phyloP scores from a whole-genome alignment of 2,888 invertebrate species.

The Pyrrhia umbra region DNA sequence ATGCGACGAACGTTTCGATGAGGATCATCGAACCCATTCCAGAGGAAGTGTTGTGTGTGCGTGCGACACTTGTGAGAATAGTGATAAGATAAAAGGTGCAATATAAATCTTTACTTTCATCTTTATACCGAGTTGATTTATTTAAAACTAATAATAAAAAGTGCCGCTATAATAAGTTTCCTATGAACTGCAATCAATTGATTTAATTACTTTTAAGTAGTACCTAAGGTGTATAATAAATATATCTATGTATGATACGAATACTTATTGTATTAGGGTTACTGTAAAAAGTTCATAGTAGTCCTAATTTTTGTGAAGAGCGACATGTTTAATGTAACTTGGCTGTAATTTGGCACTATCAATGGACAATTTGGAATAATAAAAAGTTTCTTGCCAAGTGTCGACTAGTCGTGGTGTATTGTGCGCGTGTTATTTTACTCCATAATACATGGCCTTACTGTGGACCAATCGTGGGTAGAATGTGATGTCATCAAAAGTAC shows the following conservation, averaged over 20 bases:
- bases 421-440: conserved; percentile 63
- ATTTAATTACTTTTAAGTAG: conserved; percentile 57
- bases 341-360: conserved; percentile 25
- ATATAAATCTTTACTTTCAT: conserved; percentile 65
- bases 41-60: conserved; percentile 77
- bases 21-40: conserved; percentile 82
- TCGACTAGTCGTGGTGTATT: conserved; percentile 46
- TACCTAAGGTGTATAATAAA: conserved; percentile 45
- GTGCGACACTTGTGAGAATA: conserved; percentile 70
- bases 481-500: conserved; percentile 70
- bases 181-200: conserved; percentile 64
- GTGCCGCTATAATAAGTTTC: conserved; percentile 58
- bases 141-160: conserved; percentile 43
- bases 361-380: conserved; percentile 18
- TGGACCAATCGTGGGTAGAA: conserved; percentile 84
- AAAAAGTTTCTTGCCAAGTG: conserved; percentile 44
- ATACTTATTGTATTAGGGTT: conserved; percentile 28
- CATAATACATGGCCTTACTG: conserved; percentile 82
- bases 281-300: conserved; percentile 39
- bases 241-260: conserved; percentile 34
- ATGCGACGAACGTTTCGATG: conserved; percentile 74
- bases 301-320: conserved; percentile 26
- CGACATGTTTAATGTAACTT: conserved; percentile 16
- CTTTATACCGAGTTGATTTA: conserved; percentile 42
- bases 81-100: conserved; percentile 76